These are phyloP conservation scores for Saxicola maurus DNA, from an alignment of 2,797 vertebrate species.

Conservation along the genomic window DNA sequence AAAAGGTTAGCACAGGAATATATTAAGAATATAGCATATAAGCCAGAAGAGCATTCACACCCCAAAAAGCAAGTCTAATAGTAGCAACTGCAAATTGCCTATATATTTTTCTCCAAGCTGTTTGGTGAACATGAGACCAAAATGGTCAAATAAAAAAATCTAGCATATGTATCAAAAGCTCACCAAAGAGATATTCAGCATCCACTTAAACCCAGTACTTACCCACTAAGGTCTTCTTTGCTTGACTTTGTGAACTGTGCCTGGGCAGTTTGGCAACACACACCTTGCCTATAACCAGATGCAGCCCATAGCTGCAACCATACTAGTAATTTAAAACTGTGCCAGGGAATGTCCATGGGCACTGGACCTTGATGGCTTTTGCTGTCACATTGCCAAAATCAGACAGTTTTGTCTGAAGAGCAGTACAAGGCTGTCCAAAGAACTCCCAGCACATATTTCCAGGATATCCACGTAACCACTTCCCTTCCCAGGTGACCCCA, in stretches of 20 bases:
- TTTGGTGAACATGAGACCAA: not conserved
- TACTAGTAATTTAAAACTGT: not conserved
- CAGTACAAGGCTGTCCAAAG: not conserved
- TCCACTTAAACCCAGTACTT: not conserved
- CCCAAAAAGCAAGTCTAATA: not conserved
- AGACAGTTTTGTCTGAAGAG: not conserved
- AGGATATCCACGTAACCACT: not conserved
- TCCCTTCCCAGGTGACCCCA: not conserved
- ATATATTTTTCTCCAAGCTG: not conserved
- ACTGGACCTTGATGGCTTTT: not conserved
- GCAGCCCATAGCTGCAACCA: not conserved
- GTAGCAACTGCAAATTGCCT: not conserved
- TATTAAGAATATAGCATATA: not conserved
- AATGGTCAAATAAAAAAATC: not conserved
- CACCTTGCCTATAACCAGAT: not conserved
- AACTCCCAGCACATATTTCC: fast-evolving
- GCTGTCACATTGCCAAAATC: not conserved
- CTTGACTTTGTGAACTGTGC: not conserved
- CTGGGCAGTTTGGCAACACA: not conserved
- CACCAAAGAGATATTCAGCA: not conserved
- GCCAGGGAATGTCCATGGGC: not conserved
- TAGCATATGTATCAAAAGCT: not conserved
- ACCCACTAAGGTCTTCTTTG: not conserved
- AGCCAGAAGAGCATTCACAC: not conserved
- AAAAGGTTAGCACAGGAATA: not conserved